These are phyloP conservation scores for Mormoops blainvillei DNA, from an alignment of 2,113 vertebrate genomes.

Conservation along the genomic window DNA sequence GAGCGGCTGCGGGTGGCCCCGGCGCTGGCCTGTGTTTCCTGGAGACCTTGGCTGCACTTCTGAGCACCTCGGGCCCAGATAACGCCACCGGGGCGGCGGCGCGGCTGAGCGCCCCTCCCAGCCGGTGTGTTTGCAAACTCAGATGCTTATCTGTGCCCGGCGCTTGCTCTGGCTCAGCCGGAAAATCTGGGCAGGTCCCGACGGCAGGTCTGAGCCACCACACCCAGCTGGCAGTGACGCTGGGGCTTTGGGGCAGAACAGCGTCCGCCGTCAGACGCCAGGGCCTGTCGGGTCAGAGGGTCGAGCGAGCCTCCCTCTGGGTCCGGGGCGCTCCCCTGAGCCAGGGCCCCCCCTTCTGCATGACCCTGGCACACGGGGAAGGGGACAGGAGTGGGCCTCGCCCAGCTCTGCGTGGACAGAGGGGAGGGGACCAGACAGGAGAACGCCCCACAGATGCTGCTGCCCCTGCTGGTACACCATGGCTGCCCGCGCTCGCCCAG, in stretches of 20 bases:
- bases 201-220: neutral
- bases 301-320: fast-evolving
- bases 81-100: neutral
- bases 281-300: neutral
- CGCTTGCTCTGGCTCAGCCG: neutral
- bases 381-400: no score
- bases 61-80: neutral
- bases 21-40: no score
- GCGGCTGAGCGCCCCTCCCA: neutral
- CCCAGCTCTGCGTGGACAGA: no score
- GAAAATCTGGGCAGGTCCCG: neutral
- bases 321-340: neutral
- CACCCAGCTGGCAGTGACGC: neutral
- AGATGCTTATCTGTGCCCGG: neutral
- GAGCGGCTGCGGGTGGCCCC: neutral
- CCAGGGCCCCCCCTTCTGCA: neutral
- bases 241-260: neutral
- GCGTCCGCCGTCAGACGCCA: neutral
- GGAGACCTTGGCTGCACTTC: constrained; percentile 43
- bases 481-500: no score
- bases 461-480: no score
- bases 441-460: no score
- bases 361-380: no score
- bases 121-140: neutral
- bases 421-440: no score